Base-by-base conservation (phyloP, 2,797 vertebrate species). In the Streptopelia turtur region DNA sequence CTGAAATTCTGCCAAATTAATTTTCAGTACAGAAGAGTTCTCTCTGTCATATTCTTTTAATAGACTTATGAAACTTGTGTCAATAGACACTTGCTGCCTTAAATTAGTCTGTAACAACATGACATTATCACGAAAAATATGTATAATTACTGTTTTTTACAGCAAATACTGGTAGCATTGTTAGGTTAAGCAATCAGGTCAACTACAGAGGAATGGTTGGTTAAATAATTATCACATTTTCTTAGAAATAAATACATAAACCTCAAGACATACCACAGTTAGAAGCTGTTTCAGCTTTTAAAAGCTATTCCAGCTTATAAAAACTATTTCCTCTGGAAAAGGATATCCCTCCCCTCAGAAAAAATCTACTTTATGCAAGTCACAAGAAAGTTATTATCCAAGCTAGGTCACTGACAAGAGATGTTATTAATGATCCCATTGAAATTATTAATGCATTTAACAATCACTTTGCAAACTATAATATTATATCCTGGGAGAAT, bases 341-440 rank as follows among this genome's bases (percentile, higher is more conserved):
- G 63, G 91, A 96, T 93, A 96, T 60, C 33, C 37, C 33, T n/a
- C 45, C 80, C 43, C 82, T 11, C 15, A 23, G 28, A 93, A 90
- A 79, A 96, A 97, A 89, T n/a, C 70, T 80, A 83, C 93, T 97
- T 98, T 83, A 95, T 72, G 35, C 77, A 96, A 97, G 96, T 98
- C 97, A 98, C 97, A 97, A 97, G 97, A 96, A 98, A 98, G 94
- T 97, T 96, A 98, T 98, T 98, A 97, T 96, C 92, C 45, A 3
- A 97, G 92, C 96, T 97, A 97, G 96, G 95, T 96, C 80, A 97
- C 97, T 97, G 97, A 98, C 97, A 97, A 97, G 96, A 97, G 88
- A 92, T 87, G 90, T 97, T 98, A 97, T 97, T 96, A 96, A 98
- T 96, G 96, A 97, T 95, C 95, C 96, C 97, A 97, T 92, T 97